phyloP scores from a whole-genome alignment of 2,888 invertebrate genomes.

The Dasysyrphus albostriatus region DNA sequence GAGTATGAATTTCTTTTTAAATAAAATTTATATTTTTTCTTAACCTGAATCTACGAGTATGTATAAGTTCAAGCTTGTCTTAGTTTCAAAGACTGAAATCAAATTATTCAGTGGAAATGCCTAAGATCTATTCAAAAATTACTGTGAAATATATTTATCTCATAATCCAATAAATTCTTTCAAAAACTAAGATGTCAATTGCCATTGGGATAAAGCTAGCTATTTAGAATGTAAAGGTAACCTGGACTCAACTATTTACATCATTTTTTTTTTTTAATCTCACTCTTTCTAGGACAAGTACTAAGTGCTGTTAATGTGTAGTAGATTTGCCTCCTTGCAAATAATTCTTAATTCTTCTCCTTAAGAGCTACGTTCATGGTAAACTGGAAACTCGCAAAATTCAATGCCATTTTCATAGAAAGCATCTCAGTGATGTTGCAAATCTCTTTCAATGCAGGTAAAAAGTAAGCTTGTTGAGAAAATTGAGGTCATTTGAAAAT shows the following conservation, averaged over 20 bases:
- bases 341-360: not conserved
- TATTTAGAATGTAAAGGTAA: no score
- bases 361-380: not conserved
- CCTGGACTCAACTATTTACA: not conserved
- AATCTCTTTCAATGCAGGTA: not conserved
- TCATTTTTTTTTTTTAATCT: not conserved
- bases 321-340: not conserved
- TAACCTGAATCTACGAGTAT: no score
- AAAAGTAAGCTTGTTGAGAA: not conserved
- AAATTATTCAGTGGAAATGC: no score
- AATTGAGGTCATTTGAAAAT: constrained; percentile 7
- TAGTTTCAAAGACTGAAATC: no score
- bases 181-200: no score
- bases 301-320: constrained; percentile 5
- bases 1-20: no score
- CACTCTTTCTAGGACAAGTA: not conserved
- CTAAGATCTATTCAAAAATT: no score
- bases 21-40: no score
- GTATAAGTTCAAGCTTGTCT: no score
- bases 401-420: constrained; percentile 13
- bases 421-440: constrained; percentile 1
- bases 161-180: no score
- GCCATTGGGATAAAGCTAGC: no score
- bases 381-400: not conserved
- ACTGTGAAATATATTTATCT: no score